These are phyloP conservation scores for Calypte anna DNA, from an alignment of 2,113 vertebrate genomes.

Conservation along the genomic window DNA sequence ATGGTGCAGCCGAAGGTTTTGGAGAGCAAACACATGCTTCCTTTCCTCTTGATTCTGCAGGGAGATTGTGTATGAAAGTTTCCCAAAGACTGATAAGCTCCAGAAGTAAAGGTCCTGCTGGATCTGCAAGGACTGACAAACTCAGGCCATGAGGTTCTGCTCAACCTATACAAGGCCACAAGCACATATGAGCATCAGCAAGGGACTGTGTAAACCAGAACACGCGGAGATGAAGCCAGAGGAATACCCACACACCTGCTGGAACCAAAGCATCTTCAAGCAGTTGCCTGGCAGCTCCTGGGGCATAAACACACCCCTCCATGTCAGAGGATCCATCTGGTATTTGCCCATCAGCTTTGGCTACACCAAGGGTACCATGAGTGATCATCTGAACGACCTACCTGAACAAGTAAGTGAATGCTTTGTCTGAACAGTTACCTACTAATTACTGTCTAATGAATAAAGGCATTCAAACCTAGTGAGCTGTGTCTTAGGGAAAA, in stretches of 20 bases:
- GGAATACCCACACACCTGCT: not conserved
- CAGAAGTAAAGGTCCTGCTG: not conserved
- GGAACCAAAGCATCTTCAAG: not conserved
- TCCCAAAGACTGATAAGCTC: not conserved
- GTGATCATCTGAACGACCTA: rapidly evolving
- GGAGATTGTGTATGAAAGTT: not conserved
- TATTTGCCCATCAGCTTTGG: not conserved
- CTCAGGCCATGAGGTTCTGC: not conserved
- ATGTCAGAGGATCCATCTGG: not conserved
- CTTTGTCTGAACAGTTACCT: not conserved
- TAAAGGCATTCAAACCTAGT: not conserved
- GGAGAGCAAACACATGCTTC: not conserved
- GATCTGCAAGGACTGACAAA: not conserved
- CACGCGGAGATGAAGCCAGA: rapidly evolving
- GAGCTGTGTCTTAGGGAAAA: not conserved
- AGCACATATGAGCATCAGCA: not conserved
- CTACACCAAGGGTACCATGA: not conserved
- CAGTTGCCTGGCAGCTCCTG: not conserved
- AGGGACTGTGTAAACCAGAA: not conserved
- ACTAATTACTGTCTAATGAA: not conserved
- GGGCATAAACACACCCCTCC: not conserved
- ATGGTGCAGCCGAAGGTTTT: not conserved
- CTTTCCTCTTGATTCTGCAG: not conserved
- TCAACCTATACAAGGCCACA: not conserved
- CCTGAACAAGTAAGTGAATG: rapidly evolving